Conservation (phyloP, 2,888 invertebrate genomes). For the Drosophila paranaensis region DNA sequence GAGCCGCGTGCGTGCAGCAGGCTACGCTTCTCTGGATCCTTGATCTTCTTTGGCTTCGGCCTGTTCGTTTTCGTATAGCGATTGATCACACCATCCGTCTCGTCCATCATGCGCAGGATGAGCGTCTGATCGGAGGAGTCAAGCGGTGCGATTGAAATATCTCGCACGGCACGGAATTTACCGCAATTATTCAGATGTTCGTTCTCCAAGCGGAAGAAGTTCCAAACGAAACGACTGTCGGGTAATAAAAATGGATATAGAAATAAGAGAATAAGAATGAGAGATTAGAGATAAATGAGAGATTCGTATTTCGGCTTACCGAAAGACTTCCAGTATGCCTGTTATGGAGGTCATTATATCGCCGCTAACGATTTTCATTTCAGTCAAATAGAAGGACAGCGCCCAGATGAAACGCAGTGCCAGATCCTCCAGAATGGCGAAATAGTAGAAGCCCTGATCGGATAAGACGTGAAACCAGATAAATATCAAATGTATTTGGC, state of each 20-base stretch:
- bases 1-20: conserved; percentile 85
- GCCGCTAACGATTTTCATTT: conserved; percentile 89
- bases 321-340: conserved; percentile 94
- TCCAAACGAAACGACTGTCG: conserved; percentile 97
- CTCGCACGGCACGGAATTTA: conserved; percentile 98
- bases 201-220: conserved; percentile 99
- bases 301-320: conserved; percentile 86
- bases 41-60: conserved; percentile 86
- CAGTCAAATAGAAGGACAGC: conserved; percentile 92
- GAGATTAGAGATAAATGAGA: too few species aligned
- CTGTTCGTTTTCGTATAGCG: conserved; percentile 87
- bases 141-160: conserved; percentile 97
- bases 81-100: conserved; percentile 94
- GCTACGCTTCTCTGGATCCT: conserved; percentile 87
- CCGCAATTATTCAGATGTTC: conserved; percentile 99
- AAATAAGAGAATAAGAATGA: too few species aligned
- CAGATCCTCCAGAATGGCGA: conserved; percentile 98
- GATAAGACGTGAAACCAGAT: not conserved
- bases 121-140: conserved; percentile 96
- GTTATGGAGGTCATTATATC: conserved; percentile 94
- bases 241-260: not conserved
- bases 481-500: not conserved
- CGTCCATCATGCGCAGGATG: conserved; percentile 98
- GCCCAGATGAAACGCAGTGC: conserved; percentile 97
- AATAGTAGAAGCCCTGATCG: conserved; percentile 92